Evolutionary conservation across 2,113 vertebrate genomes (phyloP), one percentile per base, ranked within the genome.

Genomic region (Xenopus laevis): DNA sequence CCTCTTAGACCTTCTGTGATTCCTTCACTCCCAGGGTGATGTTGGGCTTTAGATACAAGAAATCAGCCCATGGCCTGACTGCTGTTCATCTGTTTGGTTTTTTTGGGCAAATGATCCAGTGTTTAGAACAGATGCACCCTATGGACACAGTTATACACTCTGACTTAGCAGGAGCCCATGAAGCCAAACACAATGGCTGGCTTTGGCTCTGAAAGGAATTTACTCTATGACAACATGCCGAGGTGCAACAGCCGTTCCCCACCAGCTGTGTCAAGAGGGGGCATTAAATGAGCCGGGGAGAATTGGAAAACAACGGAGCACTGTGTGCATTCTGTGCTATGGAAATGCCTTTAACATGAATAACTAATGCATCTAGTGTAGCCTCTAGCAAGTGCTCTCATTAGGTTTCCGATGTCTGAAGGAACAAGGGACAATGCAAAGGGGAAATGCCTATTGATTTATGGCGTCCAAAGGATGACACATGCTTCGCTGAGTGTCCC

Each of bases 281-380:
- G 59, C 50, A 40, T 64, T 57, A 77, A 77, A 77, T 70, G 67
- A 77, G 74, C 74, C 74, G 50, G 46, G n/a, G 74, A 68, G 45
- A 77, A 77, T 77, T 30, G 67, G 74, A 59, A 70, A 17, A 77
- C 74, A 77, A 77, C 59, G n/a, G 60, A 77, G 67, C 7, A 69
- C 74, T 77, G 74, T 77, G 27, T 70, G 30, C 20, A 18, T 15
- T 7, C 47, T 27, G 59, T 20, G 23, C 27, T 46, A 47, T 58
- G 72, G 66, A 61, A 69, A 52, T 70, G 57, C 59, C 74, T 57
- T 45, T 13, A 76, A n/a, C 66, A 40, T 63, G 47, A 76, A 76
- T 76, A 67, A 55, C 67, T 20, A 64, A 77, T 69, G 67, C 72
- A 46, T 68, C 55, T 52, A 15, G 16, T 65, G 7, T 12, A 68